phyloP scores from a whole-genome alignment of 2,113 vertebrate species.

The Tor tambroides region DNA sequence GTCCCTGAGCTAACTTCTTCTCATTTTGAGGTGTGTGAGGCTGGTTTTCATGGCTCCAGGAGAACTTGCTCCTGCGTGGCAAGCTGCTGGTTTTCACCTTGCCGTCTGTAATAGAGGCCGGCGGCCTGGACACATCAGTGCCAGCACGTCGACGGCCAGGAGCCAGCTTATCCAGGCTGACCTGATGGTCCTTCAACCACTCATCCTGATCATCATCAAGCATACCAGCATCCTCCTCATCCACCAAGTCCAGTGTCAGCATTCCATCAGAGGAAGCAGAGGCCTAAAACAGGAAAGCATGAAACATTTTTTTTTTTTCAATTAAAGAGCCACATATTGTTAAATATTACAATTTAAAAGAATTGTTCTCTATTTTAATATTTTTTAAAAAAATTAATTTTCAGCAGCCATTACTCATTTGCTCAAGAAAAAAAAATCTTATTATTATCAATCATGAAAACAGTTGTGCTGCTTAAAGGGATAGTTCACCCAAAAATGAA shows the following conservation, averaged over 20 bases:
- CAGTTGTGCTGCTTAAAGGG: too few species aligned
- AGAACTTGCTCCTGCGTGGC: slow-evolving; percentile 69
- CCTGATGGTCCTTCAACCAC: slow-evolving; percentile 80
- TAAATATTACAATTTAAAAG: too few species aligned
- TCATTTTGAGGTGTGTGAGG: slow-evolving; percentile 85
- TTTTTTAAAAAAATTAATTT: too few species aligned
- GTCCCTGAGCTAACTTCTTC: slow-evolving; percentile 77
- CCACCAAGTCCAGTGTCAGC: slow-evolving; percentile 92
- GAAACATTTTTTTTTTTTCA: neutral
- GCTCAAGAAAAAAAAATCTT: too few species aligned
- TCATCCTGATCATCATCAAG: slow-evolving; percentile 77
- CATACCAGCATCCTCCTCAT: slow-evolving; percentile 85
- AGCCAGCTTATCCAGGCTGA: slow-evolving; percentile 66
- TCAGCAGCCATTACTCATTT: too few species aligned
- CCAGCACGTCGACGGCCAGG: slow-evolving; percentile 78
- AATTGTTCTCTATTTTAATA: too few species aligned
- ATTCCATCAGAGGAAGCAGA: slow-evolving; percentile 91
- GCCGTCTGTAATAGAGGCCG: slow-evolving; percentile 61
- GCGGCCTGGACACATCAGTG: slow-evolving; percentile 75
- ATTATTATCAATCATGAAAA: too few species aligned
- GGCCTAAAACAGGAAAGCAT: slow-evolving; percentile 73
- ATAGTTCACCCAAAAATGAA: too few species aligned
- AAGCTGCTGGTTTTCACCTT: slow-evolving; percentile 75
- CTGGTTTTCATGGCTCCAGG: slow-evolving; percentile 76
- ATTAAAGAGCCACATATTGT: neutral